Evolutionary conservation across 2,113 vertebrate genomes (phyloP), one percentile per base, ranked within the genome.

Genomic region (Centrocercus urophasianus): DNA sequence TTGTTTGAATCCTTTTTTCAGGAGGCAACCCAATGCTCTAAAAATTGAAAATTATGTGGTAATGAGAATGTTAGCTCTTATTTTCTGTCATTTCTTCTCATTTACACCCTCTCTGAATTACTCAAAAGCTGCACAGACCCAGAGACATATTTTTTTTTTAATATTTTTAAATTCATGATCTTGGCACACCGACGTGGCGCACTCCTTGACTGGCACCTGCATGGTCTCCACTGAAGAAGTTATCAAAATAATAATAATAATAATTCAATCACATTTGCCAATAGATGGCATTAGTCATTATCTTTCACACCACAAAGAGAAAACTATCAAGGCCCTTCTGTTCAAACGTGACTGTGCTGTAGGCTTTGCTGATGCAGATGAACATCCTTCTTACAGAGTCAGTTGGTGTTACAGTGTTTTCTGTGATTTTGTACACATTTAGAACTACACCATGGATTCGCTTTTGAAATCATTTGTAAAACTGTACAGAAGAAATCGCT

Each of bases 331-430:
- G 24, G 63, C 57, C 19, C 20, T 47, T 40, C 13, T 61, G 21
- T 20, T 90, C 43, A 74, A 77, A 64, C 0, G 10, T 38, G 5
- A 60, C 36, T 10, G 6, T 70, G 24, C 18, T 3, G 4, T 17
- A 43, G 34, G 38, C 17, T 69, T 71, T 88, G 63, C 79, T 79
- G 63, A 47, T 72, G 28, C 1, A 59, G 34, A 34, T 18, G 52
- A 36, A 52, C 0, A 0, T 47, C 3, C 2, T 69, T 76, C 8
- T n/a, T 22, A 36, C 0, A 38, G 28, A 7, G 45, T 28, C 36
- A 5, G 2, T 22, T 57, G 14, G 27, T 52, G 40, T 74, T 80
- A 60, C 8, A 56, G 52, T 17, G 36, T 9, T 36, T 54, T 45
- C 5, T 88, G 56, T 72, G 47, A n/a, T 52, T 82, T 87, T 79